Evolutionary conservation across 1,140 invertebrate species (phyloP), one percentile per base, ranked within the genome.

Genomic region (Globodera rostochiensis): DNA sequence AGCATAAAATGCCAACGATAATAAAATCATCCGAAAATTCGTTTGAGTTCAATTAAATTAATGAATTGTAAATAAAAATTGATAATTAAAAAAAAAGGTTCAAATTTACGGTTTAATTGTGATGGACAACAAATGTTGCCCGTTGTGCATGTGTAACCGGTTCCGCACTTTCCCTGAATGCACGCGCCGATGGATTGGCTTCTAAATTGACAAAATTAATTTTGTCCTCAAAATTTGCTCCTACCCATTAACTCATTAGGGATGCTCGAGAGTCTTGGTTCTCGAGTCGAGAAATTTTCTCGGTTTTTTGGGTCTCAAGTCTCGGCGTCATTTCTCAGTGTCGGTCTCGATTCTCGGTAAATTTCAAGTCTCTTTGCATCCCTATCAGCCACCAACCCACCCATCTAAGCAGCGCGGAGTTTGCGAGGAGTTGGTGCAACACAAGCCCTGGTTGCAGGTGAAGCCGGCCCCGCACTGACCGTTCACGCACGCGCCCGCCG

Each of bases 401-500:
- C 88, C 88, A 80, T 89, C 88, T 50, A 89, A 84, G 82, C 88
- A 89, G 49, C 86, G 76, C 25, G 88, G 87, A 19, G 88, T 90
- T 77, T 87, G 80, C 19, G 89, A 84, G n/a, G 86, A 80, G 74
- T 85, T 84, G 8, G 86, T 73, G 67, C 88, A 89, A 82, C 89
- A 90, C 60, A 89, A 82, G 25, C 88, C 87, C 57, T 88, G 88
- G 71, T 86, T 84, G 81, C 88, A 89, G 57, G 84, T 88, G 84
- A 89, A 89, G 49, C 89, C 88, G 64, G 84, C 81, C 53, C 88
- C 88, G 81, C 88, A 89, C 53, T 77, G 75, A 47, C 85, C 85
- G 80, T 89, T 89, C 25, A 89, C 88, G 80, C 88, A 89, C 19
- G 89, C 88, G 57, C 88, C 88, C 25, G 88, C 88, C 15, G 88